Evolutionary conservation across 2,113 vertebrate genomes (phyloP), one percentile per base, ranked within the genome.

Genomic region (Xiphophorus maculatus): DNA sequence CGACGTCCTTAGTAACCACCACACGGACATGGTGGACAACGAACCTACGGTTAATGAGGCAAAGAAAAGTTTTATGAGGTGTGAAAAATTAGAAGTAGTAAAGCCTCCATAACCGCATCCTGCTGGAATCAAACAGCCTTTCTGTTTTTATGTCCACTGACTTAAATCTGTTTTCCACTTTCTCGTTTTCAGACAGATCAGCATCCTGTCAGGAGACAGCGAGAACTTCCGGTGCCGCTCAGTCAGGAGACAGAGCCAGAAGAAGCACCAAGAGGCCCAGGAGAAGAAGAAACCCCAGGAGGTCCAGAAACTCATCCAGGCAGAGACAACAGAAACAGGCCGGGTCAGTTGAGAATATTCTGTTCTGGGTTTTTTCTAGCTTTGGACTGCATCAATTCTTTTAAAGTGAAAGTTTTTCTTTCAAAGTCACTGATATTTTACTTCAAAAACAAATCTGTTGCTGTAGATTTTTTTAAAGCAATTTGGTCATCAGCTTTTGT

Each of bases 1-100:
- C 1, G 97, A 98, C 61, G 93, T 95, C 0, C 95, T 98, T 44
- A 98, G 97, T 89, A 96, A 94, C 89, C 96, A 94, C 89, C 96
- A 97, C 92, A 95, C 93, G 0, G 96, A 97, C 84, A 93, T 98
- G 90, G 95, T 93, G 0, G 97, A 97, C 62, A 96, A 82, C 0
- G 97, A 98, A 71, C 96, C 96, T 0, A 89, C 93, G 42, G 88
- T 95, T 0, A 96, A 96, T 0, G 96, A 97, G 83, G 94, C 95
- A 4, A 96, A 93, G 85, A 97, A 96, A 79, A 95, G 96, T 17
- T 97, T 99, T 64, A 95, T 97, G 42, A 96, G 98, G 98, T 99
- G 89, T 82, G 9, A 51, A 3, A 58, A 62, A 77, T 30, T 0
- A 61, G 60, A n/a, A 62, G 5, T 28, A 28, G 15, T 11, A 37